phyloP scores from a whole-genome alignment of 2,113 vertebrate genomes.

The Asarcornis scutulata region DNA sequence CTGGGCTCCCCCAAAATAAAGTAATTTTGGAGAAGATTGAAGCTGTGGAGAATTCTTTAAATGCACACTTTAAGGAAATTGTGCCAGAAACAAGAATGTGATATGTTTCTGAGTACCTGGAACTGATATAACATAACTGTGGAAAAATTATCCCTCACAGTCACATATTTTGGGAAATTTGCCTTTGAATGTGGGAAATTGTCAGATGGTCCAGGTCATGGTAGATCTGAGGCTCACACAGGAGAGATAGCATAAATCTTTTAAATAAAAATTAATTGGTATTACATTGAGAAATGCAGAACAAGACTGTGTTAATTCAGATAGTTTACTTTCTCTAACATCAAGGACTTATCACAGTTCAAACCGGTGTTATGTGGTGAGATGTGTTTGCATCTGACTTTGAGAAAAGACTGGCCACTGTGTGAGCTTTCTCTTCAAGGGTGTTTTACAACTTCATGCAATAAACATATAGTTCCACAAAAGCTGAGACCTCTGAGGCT shows the following conservation, averaged over 20 bases:
- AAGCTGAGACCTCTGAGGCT: not conserved
- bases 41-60: constrained; percentile 6
- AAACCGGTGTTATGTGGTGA: not conserved
- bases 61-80: not conserved
- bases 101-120: not conserved
- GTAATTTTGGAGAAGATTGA: not conserved
- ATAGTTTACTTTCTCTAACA: not conserved
- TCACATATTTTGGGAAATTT: constrained; percentile 16
- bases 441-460: not conserved
- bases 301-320: not conserved
- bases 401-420: not conserved
- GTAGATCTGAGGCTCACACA: constrained; percentile 7
- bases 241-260: constrained; percentile 31
- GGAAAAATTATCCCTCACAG: not conserved
- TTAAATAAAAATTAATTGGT: constrained; percentile 56
- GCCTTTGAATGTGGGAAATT: constrained; percentile 42
- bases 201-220: constrained; percentile 12
- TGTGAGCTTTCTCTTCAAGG: not conserved
- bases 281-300: constrained; percentile 33
- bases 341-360: not conserved
- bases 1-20: not conserved
- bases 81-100: not conserved
- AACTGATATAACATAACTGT: not conserved
- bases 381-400: not conserved
- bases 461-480: not conserved